Base-by-base conservation (phyloP, 1,140 invertebrate species). In the Mamestra configurata region DNA sequence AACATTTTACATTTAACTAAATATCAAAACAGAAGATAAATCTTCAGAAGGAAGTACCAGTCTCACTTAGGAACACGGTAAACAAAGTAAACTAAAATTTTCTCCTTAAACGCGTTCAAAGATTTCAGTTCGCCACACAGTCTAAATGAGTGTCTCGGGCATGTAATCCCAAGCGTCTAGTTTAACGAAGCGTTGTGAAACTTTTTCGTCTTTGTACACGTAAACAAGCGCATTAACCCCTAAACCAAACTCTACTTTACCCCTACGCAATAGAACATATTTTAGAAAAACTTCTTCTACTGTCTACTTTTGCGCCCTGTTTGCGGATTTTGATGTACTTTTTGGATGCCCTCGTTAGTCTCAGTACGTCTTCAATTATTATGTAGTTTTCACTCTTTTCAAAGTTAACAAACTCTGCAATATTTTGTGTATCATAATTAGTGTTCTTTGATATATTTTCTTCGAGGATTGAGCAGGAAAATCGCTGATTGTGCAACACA, bases 181-280 rank as follows among this genome's bases (percentile, higher is more conserved):
- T 89, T 89, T 89, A 90, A 90, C 89, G 89, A 90, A 92, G 86
- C 88, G 86, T 84, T 85, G 82, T 81, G 79, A 83, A 88, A 90
- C 86, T 90, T 92, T 92, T 90, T 88, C 85, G 83, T 86, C 79
- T 86, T 84, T 82, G 79, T 84, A 84, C 77, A 79, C 84, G 85
- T 90, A 90, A 90, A 89, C 88, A 89, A 84, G 53, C 68, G 55
- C 61, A 73, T 75, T 59, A 79, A 71, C 22, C 35, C 7, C 27
- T 46, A n/a, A 53, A 35, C 57, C 6, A 70, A 84, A 83, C 61
- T 80, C 64, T 18, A 79, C 86, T 68, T 79, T 88, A 87, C 20
- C 8, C 7, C 43, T n/a, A 43, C 5, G 55, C 8, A 18, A 61
- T 82, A 86, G 70, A 79, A 15, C 53, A 61, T 35, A 49, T 72